Conservation (phyloP, 1,140 invertebrate genomes). For the Drosophila rhopaloa region DNA sequence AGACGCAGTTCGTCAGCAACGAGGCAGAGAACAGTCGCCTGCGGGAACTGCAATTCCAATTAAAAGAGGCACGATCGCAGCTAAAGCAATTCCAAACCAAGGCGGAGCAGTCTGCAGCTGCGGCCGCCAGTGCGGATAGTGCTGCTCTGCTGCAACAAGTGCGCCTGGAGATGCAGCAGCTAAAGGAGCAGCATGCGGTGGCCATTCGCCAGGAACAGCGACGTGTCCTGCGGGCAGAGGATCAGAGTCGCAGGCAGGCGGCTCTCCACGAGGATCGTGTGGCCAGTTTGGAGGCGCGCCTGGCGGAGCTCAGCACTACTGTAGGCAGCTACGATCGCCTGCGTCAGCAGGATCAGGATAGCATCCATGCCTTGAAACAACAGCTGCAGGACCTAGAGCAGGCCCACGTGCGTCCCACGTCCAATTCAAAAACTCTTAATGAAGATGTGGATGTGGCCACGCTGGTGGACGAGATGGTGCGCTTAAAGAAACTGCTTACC, state of each 20-base stretch:
- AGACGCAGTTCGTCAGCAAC: slow-evolving; percentile 83
- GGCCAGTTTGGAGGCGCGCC: slow-evolving; percentile 89
- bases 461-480: slow-evolving; percentile 86
- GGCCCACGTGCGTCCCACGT: slow-evolving; percentile 6
- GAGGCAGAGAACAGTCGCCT: slow-evolving; percentile 66
- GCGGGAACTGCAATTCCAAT: slow-evolving; percentile 87
- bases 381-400: slow-evolving; percentile 71
- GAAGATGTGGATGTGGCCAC: slow-evolving; percentile 65
- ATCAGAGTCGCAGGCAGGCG: slow-evolving; percentile 88
- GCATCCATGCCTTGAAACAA: slow-evolving; percentile 90
- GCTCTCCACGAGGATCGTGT: slow-evolving; percentile 91
- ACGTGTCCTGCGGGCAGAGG: slow-evolving; percentile 87
- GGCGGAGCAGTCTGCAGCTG: slow-evolving; percentile 26
- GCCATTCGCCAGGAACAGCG: slow-evolving; percentile 86
- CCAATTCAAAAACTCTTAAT: neutral
- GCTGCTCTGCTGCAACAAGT: slow-evolving; percentile 87
- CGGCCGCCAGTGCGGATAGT: slow-evolving; percentile 84
- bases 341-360: slow-evolving; percentile 90
- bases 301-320: slow-evolving; percentile 92
- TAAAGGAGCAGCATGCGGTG: slow-evolving; percentile 89
- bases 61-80: slow-evolving; percentile 88
- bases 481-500: slow-evolving; percentile 86
- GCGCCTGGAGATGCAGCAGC: slow-evolving; percentile 89
- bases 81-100: slow-evolving; percentile 86
- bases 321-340: slow-evolving; percentile 92